Percentiles rank a stretch among this genome's conserved stretches.
phyloP scores from a whole-genome alignment of 2,888 invertebrate genomes.

The Drosophila neotestacea region DNA sequence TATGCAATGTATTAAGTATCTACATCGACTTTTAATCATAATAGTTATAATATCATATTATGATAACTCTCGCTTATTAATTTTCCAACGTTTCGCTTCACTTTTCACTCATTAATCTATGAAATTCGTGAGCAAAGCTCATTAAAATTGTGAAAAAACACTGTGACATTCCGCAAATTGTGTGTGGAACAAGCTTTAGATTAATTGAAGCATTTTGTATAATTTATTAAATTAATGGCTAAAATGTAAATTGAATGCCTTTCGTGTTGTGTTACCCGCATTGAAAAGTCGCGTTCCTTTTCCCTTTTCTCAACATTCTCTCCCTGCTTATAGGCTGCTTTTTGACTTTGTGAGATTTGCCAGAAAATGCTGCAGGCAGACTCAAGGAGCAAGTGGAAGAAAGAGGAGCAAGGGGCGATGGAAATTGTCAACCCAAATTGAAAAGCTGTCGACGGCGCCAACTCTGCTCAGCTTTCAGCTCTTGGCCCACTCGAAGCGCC shows the following conservation, averaged over 20 bases:
- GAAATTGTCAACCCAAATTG: conserved; percentile 54
- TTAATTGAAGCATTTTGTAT: conserved; percentile 58
- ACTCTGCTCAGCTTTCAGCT: conserved; percentile 40
- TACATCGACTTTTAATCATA: neutral
- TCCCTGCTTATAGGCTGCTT: conserved; percentile 16
- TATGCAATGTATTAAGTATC: neutral
- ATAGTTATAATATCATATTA: neutral
- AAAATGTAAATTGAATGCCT: conserved; percentile 35
- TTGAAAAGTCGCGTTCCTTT: neutral
- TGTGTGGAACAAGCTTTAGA: conserved; percentile 34
- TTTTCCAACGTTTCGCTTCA: conserved; percentile 12
- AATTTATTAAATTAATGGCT: conserved; percentile 58
- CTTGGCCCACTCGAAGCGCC: conserved; percentile 40
- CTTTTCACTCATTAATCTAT: conserved; percentile 17
- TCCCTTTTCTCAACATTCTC: neutral
- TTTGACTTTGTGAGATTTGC: conserved; percentile 19
- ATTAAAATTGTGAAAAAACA: conserved; percentile 44
- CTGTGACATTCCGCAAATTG: conserved; percentile 38
- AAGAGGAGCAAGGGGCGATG: neutral
- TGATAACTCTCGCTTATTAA: conserved; percentile 18
- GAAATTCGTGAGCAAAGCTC: conserved; percentile 29
- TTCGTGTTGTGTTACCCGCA: neutral
- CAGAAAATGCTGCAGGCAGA: conserved; percentile 15
- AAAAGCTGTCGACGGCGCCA: conserved; percentile 49
- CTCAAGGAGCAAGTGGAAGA: neutral